Percentiles rank a stretch among this genome's conserved stretches.
Conservation (phyloP, 2,888 invertebrate species). For the Lithophane semibrunnea region DNA sequence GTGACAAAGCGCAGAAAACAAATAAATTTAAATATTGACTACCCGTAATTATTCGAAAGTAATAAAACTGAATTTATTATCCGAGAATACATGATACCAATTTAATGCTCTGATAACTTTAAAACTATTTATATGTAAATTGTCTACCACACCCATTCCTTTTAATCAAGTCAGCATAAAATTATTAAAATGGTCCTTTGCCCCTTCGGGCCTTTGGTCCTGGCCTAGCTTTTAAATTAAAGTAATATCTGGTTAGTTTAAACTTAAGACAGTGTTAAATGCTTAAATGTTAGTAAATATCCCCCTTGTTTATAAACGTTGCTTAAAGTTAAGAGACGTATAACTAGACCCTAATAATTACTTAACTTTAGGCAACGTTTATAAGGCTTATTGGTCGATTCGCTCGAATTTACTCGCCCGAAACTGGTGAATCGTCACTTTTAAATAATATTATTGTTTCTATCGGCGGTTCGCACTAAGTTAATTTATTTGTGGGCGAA, state of each 20-base stretch:
- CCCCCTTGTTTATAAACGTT: not conserved
- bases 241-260: not conserved
- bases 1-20: not conserved
- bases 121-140: constrained; percentile 55
- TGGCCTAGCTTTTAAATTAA: not conserved
- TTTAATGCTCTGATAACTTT: constrained; percentile 46
- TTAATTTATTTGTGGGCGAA: too few species aligned
- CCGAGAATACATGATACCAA: constrained; percentile 36
- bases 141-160: constrained; percentile 35
- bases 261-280: not conserved
- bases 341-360: not conserved
- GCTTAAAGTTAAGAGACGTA: not conserved
- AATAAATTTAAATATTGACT: not conserved
- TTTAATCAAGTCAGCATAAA: constrained; percentile 36
- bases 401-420: too few species aligned
- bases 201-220: constrained; percentile 2
- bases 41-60: constrained; percentile 9
- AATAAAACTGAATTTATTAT: constrained; percentile 27
- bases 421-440: too few species aligned
- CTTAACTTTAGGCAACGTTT: not conserved
- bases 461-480: too few species aligned
- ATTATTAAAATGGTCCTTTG: constrained; percentile 21
- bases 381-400: too few species aligned
- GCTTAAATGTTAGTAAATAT: not conserved
- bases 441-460: too few species aligned